phyloP scores from a whole-genome alignment of 2,113 vertebrate genomes.

The Nerophis lumbriciformis region DNA sequence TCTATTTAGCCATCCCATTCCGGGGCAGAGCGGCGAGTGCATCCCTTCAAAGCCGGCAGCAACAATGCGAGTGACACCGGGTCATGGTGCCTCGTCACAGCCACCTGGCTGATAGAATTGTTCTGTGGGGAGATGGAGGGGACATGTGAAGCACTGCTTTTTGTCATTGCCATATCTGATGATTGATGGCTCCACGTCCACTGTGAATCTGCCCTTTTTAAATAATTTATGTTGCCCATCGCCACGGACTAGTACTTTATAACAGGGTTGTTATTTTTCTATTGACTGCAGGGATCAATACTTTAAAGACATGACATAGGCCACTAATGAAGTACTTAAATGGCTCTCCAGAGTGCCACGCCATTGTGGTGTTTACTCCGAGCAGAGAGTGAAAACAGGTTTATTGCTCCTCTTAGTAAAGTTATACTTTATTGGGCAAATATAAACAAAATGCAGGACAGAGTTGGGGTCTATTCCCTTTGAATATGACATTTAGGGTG shows the following conservation, averaged over 20 bases:
- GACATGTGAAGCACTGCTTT: constrained; percentile 86
- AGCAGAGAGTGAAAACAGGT: constrained; percentile 49
- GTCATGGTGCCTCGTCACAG: constrained; percentile 87
- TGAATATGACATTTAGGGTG: not conserved
- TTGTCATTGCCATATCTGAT: constrained; percentile 96
- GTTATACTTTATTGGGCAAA: constrained; percentile 18
- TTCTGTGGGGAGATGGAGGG: constrained; percentile 85
- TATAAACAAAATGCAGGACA: constrained; percentile 14
- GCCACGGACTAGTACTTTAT: constrained; percentile 95
- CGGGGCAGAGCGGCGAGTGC: constrained; percentile 81
- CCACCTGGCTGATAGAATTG: constrained; percentile 96
- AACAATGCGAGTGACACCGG: constrained; percentile 96
- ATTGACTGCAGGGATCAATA: constrained; percentile 92
- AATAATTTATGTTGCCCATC: constrained; percentile 99
- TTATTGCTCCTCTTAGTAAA: constrained; percentile 36
- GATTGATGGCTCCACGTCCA: constrained; percentile 99
- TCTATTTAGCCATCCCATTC: constrained; percentile 94
- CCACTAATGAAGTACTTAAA: constrained; percentile 77
- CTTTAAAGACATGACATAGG: constrained; percentile 88
- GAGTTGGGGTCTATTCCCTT: constrained; percentile 1
- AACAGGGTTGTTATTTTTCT: constrained; percentile 98
- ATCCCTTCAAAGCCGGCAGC: constrained; percentile 89
- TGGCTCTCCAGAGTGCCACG: constrained; percentile 69
- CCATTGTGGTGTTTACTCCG: constrained; percentile 43
- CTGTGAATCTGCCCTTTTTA: constrained; percentile 99